phyloP scores from a whole-genome alignment of 2,113 vertebrate genomes.

The Siphamia tubifer region DNA sequence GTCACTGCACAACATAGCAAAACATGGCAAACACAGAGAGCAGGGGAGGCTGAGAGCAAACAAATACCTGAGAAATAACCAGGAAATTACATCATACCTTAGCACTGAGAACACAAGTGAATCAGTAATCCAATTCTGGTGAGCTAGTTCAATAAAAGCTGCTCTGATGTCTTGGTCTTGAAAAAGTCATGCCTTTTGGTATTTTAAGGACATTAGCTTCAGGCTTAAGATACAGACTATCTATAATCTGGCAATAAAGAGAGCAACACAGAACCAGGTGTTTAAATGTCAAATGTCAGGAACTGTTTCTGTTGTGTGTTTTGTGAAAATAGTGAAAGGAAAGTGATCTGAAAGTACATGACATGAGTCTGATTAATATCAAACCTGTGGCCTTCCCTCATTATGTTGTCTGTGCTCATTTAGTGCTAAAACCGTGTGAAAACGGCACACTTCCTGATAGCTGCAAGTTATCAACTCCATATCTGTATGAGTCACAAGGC shows the following conservation, averaged over 20 bases:
- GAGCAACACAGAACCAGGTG: neutral
- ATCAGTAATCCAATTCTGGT: conserved; percentile 66
- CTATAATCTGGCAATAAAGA: conserved; percentile 3
- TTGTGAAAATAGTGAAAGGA: conserved; percentile 23
- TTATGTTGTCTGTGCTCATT: conserved; percentile 10
- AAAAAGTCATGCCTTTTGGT: conserved; percentile 31
- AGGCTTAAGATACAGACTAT: conserved; percentile 44
- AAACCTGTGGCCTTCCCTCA: conserved; percentile 6
- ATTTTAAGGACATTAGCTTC: conserved; percentile 53
- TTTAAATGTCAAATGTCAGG: conserved; percentile 28
- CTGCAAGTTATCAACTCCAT: conserved; percentile 48
- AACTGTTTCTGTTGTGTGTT: conserved; percentile 4
- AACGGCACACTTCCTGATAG: conserved; percentile 52
- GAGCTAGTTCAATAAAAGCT: conserved; percentile 40
- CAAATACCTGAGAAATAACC: conserved; percentile 73
- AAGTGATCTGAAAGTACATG: neutral
- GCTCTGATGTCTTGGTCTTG: conserved; percentile 9
- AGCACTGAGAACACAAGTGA: conserved; percentile 53
- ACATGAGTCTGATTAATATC: neutral
- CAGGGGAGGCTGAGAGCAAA: conserved; percentile 55
- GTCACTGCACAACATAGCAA: conserved; percentile 56
- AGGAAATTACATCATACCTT: conserved; percentile 73
- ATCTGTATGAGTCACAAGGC: conserved; percentile 52
- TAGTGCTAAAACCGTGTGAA: conserved; percentile 24
- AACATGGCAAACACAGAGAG: conserved; percentile 34